Evolutionary conservation across 2,797 vertebrate genomes (phyloP), one percentile per base, ranked within the genome.

Genomic region (Sus cebifrons): DNA sequence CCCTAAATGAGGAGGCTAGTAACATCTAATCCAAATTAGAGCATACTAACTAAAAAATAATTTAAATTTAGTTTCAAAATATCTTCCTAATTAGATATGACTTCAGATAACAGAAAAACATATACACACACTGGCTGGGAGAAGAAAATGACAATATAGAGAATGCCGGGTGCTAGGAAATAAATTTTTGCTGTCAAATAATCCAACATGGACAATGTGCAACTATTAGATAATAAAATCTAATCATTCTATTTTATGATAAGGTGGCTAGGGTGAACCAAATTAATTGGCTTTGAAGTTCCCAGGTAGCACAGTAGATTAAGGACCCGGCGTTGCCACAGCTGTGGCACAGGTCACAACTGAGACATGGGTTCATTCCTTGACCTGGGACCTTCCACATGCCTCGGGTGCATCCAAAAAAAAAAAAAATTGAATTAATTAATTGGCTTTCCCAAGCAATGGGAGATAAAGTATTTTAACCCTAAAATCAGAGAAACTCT

Each of bases 1-100:
- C 60, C 58, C 40, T 94, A 74, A 71, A 78, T 5, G 29, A 87
- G 15, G 15, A 23, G 23, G 49, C 74, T 85, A 40, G 20, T 54
- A 71, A 78, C 21, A 92, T 32, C 60, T 23, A 40, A 93, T 27
- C 58, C 44, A 68, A 92, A 91, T 70, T 81, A 62, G 52, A 87
- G 9, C 58, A 2, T 16, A 67, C 36, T 36, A 10, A 49, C 7
- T 68, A 25, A 70, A 71, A 87, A 68, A 18, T 40, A 73, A 91
- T 13, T n/a, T 90, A 85, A 62, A 88, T 44, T 58, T 75, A 27
- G 52, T 84, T 86, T 62, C 23, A 10, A 62, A 95, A 86, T 68
- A 60, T 7, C 6, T 77, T 86, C 15, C 60, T 94, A 91, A 94
- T 88, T 81, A 90, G 58, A 67, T 25, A 7, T 54, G 56, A 54